Percentiles rank a stretch among this genome's conserved stretches.
phyloP scores from a whole-genome alignment of 2,888 invertebrate species.

The Choristoneura rosaceana region DNA sequence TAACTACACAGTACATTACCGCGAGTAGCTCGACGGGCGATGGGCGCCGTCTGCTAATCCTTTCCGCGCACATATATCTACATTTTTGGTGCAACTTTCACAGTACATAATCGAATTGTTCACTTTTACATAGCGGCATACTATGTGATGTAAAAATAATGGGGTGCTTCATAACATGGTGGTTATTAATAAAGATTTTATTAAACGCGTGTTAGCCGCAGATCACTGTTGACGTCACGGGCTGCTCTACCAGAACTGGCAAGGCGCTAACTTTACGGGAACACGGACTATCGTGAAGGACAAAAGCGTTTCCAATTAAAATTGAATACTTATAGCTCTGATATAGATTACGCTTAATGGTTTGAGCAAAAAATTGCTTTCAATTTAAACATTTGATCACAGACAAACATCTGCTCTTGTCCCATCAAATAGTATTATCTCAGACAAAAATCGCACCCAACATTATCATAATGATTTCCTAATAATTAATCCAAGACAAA shows the following conservation, averaged over 20 bases:
- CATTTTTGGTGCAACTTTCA: slow-evolving; percentile 64
- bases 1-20: slow-evolving; percentile 59
- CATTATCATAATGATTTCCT: slow-evolving; percentile 3
- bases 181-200: slow-evolving; percentile 55
- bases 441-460: slow-evolving; percentile 1
- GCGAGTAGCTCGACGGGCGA: slow-evolving; percentile 46
- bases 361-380: not conserved
- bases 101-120: slow-evolving; percentile 65
- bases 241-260: not conserved
- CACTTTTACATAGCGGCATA: slow-evolving; percentile 61
- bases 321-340: not conserved
- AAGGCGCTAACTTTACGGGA: not conserved
- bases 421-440: not conserved
- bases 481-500: slow-evolving; percentile 12
- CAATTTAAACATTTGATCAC: not conserved
- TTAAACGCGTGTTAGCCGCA: slow-evolving; percentile 49
- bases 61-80: slow-evolving; percentile 37
- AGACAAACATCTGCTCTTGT: not conserved
- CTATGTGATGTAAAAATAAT: slow-evolving; percentile 61
- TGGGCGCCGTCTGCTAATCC: slow-evolving; percentile 45
- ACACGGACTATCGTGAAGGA: not conserved
- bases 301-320: slow-evolving; percentile 1
- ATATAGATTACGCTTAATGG: not conserved
- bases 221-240: slow-evolving; percentile 44
- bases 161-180: slow-evolving; percentile 61